Conservation (phyloP, 1,140 invertebrate species). For the Ectropis grisescens region DNA sequence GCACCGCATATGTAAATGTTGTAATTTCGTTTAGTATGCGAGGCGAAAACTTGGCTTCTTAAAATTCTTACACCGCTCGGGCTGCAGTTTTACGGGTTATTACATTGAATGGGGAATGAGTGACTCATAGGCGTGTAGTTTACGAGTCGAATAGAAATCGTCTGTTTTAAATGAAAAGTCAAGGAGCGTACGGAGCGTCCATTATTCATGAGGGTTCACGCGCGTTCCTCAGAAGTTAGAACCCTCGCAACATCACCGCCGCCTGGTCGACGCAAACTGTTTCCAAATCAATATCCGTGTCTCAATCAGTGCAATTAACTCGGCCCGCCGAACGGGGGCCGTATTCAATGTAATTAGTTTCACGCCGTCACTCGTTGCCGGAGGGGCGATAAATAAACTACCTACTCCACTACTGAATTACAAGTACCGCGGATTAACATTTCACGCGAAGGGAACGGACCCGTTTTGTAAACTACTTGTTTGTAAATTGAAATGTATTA, state of each 20-base stretch:
- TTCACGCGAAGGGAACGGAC: slow-evolving; percentile 8
- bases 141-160: slow-evolving; percentile 66
- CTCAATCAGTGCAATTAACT: slow-evolving; percentile 66
- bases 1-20: not conserved
- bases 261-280: slow-evolving; percentile 35
- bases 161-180: slow-evolving; percentile 64
- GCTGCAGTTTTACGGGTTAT: slow-evolving; percentile 62
- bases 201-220: slow-evolving; percentile 66
- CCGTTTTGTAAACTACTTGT: too few relatives aligned
- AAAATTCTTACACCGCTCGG: slow-evolving; percentile 42
- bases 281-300: slow-evolving; percentile 65
- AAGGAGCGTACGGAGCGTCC: slow-evolving; percentile 56
- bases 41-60: slow-evolving; percentile 34
- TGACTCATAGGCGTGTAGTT: slow-evolving; percentile 60
- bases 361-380: slow-evolving; percentile 29
- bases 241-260: too few relatives aligned
- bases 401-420: not conserved
- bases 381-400: slow-evolving; percentile 31
- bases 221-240: slow-evolving; percentile 31
- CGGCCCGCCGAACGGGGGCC: slow-evolving; percentile 30
- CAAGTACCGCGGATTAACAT: slow-evolving; percentile 9
- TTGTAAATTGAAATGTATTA: too few relatives aligned
- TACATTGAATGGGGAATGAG: slow-evolving; percentile 61
- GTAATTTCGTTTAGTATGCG: slow-evolving; percentile 22
- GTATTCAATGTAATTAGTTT: slow-evolving; percentile 55